Percentiles rank a stretch among this genome's conserved stretches.
Evolutionary conservation across 1,140 invertebrate species (phyloP).

Genomic region (Habropoda laboriosa): DNA sequence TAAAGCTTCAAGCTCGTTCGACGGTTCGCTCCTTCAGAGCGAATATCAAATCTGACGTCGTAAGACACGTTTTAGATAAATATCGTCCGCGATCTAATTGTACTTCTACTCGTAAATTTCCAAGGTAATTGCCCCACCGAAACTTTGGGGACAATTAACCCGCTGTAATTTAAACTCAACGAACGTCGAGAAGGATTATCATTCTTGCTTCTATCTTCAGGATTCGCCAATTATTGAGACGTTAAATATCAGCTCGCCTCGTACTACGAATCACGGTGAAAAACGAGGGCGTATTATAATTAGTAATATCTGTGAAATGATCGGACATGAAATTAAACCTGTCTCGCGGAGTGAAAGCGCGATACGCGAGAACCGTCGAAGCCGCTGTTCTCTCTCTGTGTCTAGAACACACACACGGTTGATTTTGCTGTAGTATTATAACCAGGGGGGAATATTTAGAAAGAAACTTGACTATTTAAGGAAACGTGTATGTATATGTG

Average conservation of each 20-base stretch:
- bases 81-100: constrained; percentile 4
- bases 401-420: neutral
- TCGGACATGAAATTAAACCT: constrained; percentile 32
- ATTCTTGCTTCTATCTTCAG: too few species aligned
- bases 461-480: neutral
- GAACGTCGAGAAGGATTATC: too few species aligned
- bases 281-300: constrained; percentile 25
- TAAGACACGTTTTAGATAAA: constrained; percentile 26
- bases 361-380: neutral
- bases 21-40: too few species aligned
- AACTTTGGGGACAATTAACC: neutral
- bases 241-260: neutral
- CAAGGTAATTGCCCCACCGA: neutral
- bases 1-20: neutral
- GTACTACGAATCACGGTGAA: too few species aligned
- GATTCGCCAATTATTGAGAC: constrained; percentile 10
- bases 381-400: too few species aligned
- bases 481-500: too few species aligned
- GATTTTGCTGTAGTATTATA: neutral
- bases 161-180: too few species aligned
- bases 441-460: too few species aligned
- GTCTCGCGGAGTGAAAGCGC: constrained; percentile 40
- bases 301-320: constrained; percentile 41
- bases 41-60: too few species aligned
- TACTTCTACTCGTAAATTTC: neutral